Evolutionary conservation across 2,888 invertebrate genomes (phyloP).

Genomic region (Cerastoderma edule): DNA sequence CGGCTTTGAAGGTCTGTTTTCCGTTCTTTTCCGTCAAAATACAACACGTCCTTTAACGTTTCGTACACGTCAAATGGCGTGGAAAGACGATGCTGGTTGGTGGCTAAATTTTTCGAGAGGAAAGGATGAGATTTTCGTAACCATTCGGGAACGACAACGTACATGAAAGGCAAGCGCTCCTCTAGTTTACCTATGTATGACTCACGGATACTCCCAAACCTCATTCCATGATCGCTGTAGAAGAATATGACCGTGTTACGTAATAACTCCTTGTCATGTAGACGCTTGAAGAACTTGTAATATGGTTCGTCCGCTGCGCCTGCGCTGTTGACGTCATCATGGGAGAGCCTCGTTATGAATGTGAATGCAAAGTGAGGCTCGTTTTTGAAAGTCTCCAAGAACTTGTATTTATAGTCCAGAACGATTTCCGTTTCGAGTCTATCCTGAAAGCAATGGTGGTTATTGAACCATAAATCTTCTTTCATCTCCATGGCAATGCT

Average conservation of each 20-base stretch:
- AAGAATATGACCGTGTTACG: slow-evolving; percentile 74
- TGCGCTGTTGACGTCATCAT: slow-evolving; percentile 92
- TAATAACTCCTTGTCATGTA: slow-evolving; percentile 76
- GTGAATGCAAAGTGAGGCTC: slow-evolving; percentile 91
- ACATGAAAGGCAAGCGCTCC: slow-evolving; percentile 93
- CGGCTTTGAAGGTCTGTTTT: slow-evolving; percentile 32
- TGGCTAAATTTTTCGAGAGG: slow-evolving; percentile 88
- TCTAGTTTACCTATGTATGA: slow-evolving; percentile 92
- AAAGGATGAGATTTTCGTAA: slow-evolving; percentile 87
- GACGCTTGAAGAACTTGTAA: slow-evolving; percentile 86
- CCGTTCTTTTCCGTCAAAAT: slow-evolving; percentile 53
- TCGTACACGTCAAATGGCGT: slow-evolving; percentile 93
- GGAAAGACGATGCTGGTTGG: slow-evolving; percentile 88
- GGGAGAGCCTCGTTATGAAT: slow-evolving; percentile 93
- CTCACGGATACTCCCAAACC: slow-evolving; percentile 92
- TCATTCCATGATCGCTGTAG: slow-evolving; percentile 94
- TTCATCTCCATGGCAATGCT: slow-evolving; percentile 86
- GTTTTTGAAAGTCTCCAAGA: slow-evolving; percentile 86
- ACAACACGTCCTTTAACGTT: slow-evolving; percentile 88
- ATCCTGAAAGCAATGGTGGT: slow-evolving; percentile 88
- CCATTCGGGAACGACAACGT: slow-evolving; percentile 89
- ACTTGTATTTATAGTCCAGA: slow-evolving; percentile 86
- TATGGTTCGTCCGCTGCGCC: slow-evolving; percentile 89
- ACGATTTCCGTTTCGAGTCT: slow-evolving; percentile 88
- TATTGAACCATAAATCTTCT: slow-evolving; percentile 71